Evolutionary conservation across 2,113 vertebrate genomes (phyloP).

Genomic region (Falcunculus frontatus): DNA sequence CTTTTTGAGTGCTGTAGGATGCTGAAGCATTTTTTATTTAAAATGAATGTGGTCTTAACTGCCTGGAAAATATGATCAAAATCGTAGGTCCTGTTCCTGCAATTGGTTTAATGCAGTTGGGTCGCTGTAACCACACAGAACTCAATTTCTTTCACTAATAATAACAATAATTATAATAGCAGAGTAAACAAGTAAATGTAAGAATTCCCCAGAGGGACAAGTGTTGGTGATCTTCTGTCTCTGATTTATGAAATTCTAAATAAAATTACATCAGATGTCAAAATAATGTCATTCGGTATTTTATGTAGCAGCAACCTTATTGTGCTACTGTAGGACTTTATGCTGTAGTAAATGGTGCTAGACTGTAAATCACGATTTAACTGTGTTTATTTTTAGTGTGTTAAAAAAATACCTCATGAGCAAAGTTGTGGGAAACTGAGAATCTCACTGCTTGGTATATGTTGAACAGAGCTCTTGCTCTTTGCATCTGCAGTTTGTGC

Average conservation of each 20-base stretch:
- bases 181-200: not conserved
- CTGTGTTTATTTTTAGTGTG: not conserved
- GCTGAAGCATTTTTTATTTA: conserved; percentile 1
- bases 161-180: not conserved
- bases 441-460: not conserved
- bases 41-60: not conserved
- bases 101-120: not conserved
- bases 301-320: not conserved
- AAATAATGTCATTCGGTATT: not conserved
- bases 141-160: not conserved
- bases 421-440: not conserved
- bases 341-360: not conserved
- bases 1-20: not conserved
- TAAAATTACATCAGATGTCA: not conserved
- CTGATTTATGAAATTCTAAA: not conserved
- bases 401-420: not conserved
- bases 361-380: not conserved
- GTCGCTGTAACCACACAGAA: not conserved
- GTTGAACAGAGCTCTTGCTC: not conserved
- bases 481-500: not conserved
- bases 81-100: not conserved
- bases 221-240: not conserved
- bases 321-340: not conserved
- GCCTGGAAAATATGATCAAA: conserved; percentile 22
- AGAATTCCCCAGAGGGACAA: not conserved